phyloP scores from a whole-genome alignment of 2,888 invertebrate species.

The Lacanobia oleracea region DNA sequence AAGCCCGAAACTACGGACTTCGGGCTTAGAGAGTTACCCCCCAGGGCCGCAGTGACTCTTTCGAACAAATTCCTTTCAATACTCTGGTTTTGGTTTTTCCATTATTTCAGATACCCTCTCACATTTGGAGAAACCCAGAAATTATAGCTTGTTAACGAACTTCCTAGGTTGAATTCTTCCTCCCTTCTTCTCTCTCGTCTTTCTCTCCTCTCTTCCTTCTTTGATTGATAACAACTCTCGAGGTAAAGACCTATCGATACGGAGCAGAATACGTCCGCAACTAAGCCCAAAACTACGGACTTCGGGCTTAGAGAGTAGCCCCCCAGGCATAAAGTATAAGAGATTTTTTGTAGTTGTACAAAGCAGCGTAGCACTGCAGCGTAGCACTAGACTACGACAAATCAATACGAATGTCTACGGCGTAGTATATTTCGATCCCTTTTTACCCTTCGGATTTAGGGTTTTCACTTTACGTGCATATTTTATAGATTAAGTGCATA shows the following conservation, averaged over 20 bases:
- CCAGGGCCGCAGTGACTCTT: no score
- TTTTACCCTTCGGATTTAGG: background rate
- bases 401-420: constrained; percentile 12
- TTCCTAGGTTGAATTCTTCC: no score
- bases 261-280: no score
- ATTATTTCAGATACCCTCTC: background rate
- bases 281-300: no score
- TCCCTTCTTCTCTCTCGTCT: no score
- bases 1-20: no score
- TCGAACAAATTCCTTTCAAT: no score
- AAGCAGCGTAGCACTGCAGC: constrained; percentile 27
- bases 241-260: background rate
- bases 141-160: background rate
- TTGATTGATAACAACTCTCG: background rate
- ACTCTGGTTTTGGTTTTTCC: background rate
- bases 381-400: constrained; percentile 25
- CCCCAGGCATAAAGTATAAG: no score
- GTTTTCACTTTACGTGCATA: background rate
- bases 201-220: no score
- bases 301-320: no score
- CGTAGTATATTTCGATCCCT: background rate
- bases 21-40: no score
- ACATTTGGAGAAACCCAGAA: background rate
- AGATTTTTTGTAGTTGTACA: background rate
- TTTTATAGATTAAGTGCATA: no score